Evolutionary conservation across 2,797 vertebrate species (phyloP).

Genomic region (Setipinna tenuifilis): DNA sequence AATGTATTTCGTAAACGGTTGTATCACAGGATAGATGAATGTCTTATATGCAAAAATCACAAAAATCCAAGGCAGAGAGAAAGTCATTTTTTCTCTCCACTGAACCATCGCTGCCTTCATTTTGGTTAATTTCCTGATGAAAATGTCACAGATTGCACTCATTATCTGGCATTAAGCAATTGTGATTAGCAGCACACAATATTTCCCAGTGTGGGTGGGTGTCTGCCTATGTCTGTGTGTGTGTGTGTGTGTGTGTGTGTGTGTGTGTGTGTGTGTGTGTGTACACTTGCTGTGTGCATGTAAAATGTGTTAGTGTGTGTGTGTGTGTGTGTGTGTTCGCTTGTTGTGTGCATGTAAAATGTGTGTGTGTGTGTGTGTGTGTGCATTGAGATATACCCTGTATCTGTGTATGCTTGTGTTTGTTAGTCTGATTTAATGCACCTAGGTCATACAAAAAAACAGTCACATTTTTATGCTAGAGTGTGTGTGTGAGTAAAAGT

Average conservation of each 20-base stretch:
- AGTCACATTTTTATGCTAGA: neutral
- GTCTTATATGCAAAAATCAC: neutral
- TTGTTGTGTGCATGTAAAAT: too few species aligned
- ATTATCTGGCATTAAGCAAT: constrained; percentile 12
- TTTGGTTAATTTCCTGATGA: constrained; percentile 20
- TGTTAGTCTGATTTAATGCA: neutral
- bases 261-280: too few species aligned
- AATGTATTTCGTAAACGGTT: too few species aligned
- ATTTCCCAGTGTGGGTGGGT: neutral
- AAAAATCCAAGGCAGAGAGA: neutral
- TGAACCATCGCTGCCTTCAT: neutral
- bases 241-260: too few species aligned
- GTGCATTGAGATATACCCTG: too few species aligned
- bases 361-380: too few species aligned
- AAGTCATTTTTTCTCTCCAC: neutral
- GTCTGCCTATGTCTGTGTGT: neutral
- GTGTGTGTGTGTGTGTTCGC: too few species aligned
- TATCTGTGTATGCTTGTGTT: too few species aligned
- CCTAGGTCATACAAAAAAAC: neutral
- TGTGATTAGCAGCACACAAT: neutral
- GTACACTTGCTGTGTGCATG: too few species aligned
- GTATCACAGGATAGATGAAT: neutral
- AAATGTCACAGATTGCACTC: constrained; percentile 17
- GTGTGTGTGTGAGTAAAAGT: too few species aligned
- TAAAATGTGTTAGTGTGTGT: too few species aligned